Base-by-base conservation (phyloP, 2,888 invertebrate genomes). In the Agrotis segetum region DNA sequence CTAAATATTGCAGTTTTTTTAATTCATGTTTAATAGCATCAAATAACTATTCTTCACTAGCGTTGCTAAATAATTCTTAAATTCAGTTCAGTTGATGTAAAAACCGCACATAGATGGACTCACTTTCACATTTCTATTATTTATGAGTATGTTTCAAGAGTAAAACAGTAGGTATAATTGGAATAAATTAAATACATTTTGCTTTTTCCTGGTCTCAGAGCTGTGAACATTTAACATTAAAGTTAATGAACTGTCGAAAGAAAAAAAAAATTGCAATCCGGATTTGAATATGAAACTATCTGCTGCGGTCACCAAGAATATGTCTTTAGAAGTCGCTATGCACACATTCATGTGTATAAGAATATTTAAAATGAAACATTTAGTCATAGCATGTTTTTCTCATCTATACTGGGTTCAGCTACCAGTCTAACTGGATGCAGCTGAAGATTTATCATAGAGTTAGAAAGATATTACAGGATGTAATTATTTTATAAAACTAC, bases 81-180 rank as follows among this genome's bases (percentile, higher is more conserved):
- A n/a, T 40, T 49, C 1, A 47, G 29, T 49, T 19, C 1, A 14
- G 1, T 53, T 44, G 46, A 16, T 3, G 24, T 73, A 16, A 53
- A 60, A 65, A 66, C 17, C 6, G 17, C 13, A 53, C 19, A 40
- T 29, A 47, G 11, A 24, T 0, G 3, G 19, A 16, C 16, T 44
- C 16, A 50, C 60, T 74, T 74, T 73, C 66, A 73, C 49, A 72
- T 73, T 59, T 74, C 29, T 34, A 24, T 19, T 29, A 65, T 47
- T 46, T 47, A 24, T 58, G 40, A 65, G 46, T 7, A 47, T 40
- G 24, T 46, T 56, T 74, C 1, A 56, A 50, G 19, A 50, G 14
- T 34, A 34, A 34, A 60, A 74, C 47, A n/a, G 13, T 40, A 40
- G 11, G 40, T 46, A 46, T 34, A 60, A 55, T 74, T 74, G 17